Evolutionary conservation across 2,797 vertebrate species (phyloP).

Genomic region (Heliangelus exortis): DNA sequence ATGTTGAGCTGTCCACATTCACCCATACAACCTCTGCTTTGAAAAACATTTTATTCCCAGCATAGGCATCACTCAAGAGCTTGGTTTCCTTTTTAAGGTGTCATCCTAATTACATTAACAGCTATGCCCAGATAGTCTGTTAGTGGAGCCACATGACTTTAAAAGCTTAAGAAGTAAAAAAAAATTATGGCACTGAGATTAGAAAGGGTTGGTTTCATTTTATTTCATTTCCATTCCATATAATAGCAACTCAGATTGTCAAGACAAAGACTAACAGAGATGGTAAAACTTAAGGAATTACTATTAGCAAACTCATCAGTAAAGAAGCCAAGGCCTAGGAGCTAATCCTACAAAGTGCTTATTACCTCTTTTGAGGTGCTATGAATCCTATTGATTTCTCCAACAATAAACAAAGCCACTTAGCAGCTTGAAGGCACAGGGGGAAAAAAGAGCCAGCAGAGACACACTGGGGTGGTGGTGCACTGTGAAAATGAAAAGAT

Average conservation of each 20-base stretch:
- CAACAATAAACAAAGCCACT: not conserved
- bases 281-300: not conserved
- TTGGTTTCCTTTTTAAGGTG: not conserved
- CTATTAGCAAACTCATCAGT: not conserved
- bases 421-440: not conserved
- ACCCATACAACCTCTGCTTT: not conserved
- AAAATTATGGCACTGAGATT: not conserved
- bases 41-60: not conserved
- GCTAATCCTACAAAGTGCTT: not conserved
- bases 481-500: not conserved
- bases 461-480: not conserved
- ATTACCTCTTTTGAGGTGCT: not conserved
- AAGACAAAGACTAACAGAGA: not conserved
- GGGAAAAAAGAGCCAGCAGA: not conserved
- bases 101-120: not conserved
- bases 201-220: not conserved
- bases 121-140: not conserved
- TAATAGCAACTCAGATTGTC: not conserved
- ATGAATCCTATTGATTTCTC: slow-evolving; percentile 8
- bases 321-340: not conserved
- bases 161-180: not conserved
- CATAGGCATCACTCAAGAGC: not conserved
- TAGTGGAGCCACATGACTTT: not conserved
- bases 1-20: not conserved
- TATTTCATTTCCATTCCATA: not conserved